Percentiles rank a stretch among this genome's conserved stretches.
These are phyloP conservation scores for Syngnathus floridae DNA, from an alignment of 2,113 vertebrate species.

Conservation along the genomic window DNA sequence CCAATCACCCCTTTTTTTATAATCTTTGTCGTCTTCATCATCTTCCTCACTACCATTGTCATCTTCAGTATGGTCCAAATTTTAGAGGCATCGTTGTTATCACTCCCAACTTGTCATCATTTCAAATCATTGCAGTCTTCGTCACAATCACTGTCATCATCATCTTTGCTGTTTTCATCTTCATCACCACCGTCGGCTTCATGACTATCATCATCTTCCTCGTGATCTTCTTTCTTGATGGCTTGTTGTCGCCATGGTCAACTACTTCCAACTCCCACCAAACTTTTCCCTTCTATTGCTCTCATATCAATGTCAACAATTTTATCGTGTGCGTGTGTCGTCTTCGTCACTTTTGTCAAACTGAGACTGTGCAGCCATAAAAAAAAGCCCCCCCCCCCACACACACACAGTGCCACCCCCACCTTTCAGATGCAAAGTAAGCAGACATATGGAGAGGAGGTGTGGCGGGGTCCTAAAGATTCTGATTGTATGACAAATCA, in stretches of 20 bases:
- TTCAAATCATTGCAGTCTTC: too few species aligned
- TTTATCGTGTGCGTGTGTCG: neutral
- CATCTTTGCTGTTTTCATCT: neutral
- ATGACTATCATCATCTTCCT: too few species aligned
- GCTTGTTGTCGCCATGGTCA: neutral
- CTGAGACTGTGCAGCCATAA: neutral
- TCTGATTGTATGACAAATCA: slow-evolving; percentile 80
- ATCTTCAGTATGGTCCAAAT: neutral
- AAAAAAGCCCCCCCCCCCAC: neutral
- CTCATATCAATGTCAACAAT: neutral
- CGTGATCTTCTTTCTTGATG: neutral
- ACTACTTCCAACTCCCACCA: too few species aligned
- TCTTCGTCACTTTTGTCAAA: neutral
- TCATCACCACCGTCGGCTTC: neutral
- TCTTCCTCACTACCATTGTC: neutral
- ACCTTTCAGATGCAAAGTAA: slow-evolving; percentile 77
- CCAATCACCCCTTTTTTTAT: neutral
- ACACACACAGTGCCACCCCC: neutral
- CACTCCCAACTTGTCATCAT: too few species aligned
- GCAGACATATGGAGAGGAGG: slow-evolving; percentile 78
- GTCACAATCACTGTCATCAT: neutral
- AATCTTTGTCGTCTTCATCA: neutral
- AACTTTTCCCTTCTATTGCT: neutral
- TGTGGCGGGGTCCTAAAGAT: slow-evolving; percentile 72
- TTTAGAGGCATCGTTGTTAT: too few species aligned